Conservation (phyloP, 2,113 vertebrate species). For the Fregata magnificens region DNA sequence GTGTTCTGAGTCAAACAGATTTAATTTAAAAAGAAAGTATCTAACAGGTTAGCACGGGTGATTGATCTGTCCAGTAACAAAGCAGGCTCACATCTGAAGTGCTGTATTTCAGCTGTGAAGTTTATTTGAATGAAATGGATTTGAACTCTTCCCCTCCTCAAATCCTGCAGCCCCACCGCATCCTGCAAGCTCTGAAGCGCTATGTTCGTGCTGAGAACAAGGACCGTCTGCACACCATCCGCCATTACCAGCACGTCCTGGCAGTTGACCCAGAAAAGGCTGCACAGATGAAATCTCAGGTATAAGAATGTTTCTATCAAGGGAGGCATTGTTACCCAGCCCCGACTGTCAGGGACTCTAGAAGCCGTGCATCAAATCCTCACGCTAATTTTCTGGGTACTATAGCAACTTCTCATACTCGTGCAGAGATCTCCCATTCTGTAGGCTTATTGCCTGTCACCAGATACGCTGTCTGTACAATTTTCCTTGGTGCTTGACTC, state of each 20-base stretch:
- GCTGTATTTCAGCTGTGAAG: not conserved
- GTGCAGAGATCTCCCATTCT: not conserved
- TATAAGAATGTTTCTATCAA: not conserved
- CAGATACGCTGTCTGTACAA: accelerated
- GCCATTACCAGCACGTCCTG: conserved; percentile 95
- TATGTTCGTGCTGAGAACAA: conserved; percentile 96
- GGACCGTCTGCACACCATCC: conserved; percentile 94
- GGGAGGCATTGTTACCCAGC: not conserved
- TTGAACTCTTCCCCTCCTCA: not conserved
- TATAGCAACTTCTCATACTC: not conserved
- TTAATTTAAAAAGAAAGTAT: not conserved
- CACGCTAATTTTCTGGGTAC: not conserved
- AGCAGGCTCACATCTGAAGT: not conserved
- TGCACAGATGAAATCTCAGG: conserved; percentile 98
- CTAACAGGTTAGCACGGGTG: not conserved
- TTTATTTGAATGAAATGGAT: not conserved
- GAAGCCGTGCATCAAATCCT: not conserved
- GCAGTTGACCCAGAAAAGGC: conserved; percentile 97
- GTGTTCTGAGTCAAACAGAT: not conserved
- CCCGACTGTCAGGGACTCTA: not conserved
- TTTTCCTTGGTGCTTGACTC: not conserved
- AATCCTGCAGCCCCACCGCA: conserved; percentile 86
- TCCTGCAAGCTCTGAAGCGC: conserved; percentile 90
- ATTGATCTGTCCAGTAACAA: not conserved
- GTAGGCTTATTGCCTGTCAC: not conserved